These are phyloP conservation scores for Cremastinae sp. DNA, from an alignment of 2,888 invertebrate species.

Conservation along the genomic window DNA sequence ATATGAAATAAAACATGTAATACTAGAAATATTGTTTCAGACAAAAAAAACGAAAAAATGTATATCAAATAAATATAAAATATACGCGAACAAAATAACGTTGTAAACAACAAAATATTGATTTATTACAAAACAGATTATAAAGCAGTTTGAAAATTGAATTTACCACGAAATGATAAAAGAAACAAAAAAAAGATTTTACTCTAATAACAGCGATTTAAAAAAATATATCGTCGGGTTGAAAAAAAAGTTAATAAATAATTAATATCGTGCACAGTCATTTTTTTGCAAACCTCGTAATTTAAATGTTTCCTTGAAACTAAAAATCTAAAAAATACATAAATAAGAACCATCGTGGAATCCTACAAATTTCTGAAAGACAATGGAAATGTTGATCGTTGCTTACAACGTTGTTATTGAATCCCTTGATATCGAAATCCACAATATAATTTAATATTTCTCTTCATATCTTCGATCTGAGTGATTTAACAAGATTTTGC, in stretches of 20 bases:
- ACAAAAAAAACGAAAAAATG: slow-evolving; percentile 59
- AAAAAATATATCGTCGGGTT: slow-evolving; percentile 26
- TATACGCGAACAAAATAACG: slow-evolving; percentile 56
- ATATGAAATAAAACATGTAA: slow-evolving; percentile 58
- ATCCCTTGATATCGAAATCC: neutral
- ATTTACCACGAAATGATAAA: slow-evolving; percentile 39
- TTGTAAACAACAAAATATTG: slow-evolving; percentile 59
- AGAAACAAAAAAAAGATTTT: slow-evolving; percentile 30
- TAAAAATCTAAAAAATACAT: neutral
- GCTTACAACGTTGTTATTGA: slow-evolving; percentile 59
- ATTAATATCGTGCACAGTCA: neutral
- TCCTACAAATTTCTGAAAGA: neutral
- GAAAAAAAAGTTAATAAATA: slow-evolving; percentile 13
- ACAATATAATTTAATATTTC: neutral
- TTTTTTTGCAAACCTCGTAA: no score
- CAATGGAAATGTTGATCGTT: slow-evolving; percentile 49
- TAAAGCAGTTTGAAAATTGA: neutral
- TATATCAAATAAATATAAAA: slow-evolving; percentile 52
- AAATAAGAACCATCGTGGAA: no score
- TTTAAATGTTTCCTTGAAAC: neutral
- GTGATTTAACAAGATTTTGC: slow-evolving; percentile 59
- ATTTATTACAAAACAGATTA: slow-evolving; percentile 19
- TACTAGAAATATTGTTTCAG: slow-evolving; percentile 54
- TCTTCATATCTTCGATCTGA: neutral
- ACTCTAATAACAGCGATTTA: slow-evolving; percentile 51